Evolutionary conservation across 2,888 invertebrate species (phyloP), one percentile per base, ranked within the genome.

Genomic region (Hirtodrosophila trivittata): DNA sequence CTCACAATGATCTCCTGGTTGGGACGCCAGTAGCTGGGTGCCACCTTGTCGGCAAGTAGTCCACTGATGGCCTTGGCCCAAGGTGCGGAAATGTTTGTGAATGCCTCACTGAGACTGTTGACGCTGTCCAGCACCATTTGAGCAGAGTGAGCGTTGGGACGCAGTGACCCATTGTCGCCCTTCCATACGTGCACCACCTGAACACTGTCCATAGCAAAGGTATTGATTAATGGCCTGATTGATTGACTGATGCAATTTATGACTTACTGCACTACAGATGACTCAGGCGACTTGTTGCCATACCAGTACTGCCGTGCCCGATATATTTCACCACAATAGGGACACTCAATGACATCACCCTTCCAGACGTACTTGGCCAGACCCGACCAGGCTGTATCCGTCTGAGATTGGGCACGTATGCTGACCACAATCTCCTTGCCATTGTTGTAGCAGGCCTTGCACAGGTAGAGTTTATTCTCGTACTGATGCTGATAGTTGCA

Each of bases 241-340:
- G 10, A 18, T 7, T 32, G 9, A 32, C 3, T 45, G 10, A 12
- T 21, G 13, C 5, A 1, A n/a, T n/a, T n/a, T n/a, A n/a, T n/a
- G n/a, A 12, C 70, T 66, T 70, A 89, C 89, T 88, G 78, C 9
- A 95, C 94, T 8, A 94, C 94, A 21, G 92, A 90, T 64, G 94
- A 93, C 87, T 95, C 95, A 0, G 95, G 95, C 63, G 93, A 92
- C 75, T 93, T 93, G 85, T 96, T 96, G 3, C 95, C 95, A 88
- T 94, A 95, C 96, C 96, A 96, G 88, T 94, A 94, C 86, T 96
- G 94, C 16, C 95, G 92, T 77, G 95, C 94, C 37, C 95, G 92
- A 86, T 93, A 94, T 49, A 91, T 89, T 65, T 91, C 90, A 1
- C 90, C 91, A 54, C 90, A 96, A 76, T 93, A 92, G 9, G 93